phyloP scores from a whole-genome alignment of 2,113 vertebrate genomes.

The Protobothrops mucrosquamatus region DNA sequence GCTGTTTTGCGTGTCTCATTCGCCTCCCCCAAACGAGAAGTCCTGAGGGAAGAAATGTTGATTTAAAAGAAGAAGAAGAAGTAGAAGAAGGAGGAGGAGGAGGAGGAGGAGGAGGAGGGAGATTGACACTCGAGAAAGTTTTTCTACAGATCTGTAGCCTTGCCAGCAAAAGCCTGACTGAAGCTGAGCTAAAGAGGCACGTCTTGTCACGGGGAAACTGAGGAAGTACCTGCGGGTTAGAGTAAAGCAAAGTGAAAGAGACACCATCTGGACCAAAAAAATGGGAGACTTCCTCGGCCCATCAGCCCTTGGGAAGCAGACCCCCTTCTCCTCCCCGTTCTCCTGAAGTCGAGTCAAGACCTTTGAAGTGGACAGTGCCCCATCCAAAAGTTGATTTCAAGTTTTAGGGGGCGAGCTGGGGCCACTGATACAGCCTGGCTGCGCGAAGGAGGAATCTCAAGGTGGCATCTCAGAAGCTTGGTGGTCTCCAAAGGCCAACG shows the following conservation, averaged over 20 bases:
- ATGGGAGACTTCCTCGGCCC: not conserved
- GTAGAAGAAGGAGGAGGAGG: no score
- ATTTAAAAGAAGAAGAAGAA: not conserved
- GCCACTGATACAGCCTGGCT: not conserved
- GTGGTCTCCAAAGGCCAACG: no score
- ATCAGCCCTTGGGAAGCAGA: not conserved
- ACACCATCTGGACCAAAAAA: not conserved
- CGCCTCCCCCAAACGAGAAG: conserved; percentile 37
- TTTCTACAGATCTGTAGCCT: conserved; percentile 21
- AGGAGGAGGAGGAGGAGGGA: no score
- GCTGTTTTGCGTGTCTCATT: conserved; percentile 5
- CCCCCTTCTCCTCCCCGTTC: not conserved
- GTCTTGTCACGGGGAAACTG: not conserved
- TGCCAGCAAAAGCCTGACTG: conserved; percentile 21
- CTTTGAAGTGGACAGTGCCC: not conserved
- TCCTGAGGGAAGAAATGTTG: conserved; percentile 33
- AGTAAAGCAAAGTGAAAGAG: not conserved
- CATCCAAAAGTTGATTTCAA: not conserved
- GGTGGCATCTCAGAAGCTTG: not conserved
- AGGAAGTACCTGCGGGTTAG: not conserved
- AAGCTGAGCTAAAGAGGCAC: not conserved
- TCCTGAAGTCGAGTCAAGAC: not conserved
- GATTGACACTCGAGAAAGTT: conserved; percentile 1
- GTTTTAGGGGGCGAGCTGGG: no score
- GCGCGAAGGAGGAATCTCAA: not conserved